Percentiles rank a stretch among this genome's conserved stretches.
Evolutionary conservation across 2,888 invertebrate species (phyloP).

Genomic region (Ischnus inquisitorius): DNA sequence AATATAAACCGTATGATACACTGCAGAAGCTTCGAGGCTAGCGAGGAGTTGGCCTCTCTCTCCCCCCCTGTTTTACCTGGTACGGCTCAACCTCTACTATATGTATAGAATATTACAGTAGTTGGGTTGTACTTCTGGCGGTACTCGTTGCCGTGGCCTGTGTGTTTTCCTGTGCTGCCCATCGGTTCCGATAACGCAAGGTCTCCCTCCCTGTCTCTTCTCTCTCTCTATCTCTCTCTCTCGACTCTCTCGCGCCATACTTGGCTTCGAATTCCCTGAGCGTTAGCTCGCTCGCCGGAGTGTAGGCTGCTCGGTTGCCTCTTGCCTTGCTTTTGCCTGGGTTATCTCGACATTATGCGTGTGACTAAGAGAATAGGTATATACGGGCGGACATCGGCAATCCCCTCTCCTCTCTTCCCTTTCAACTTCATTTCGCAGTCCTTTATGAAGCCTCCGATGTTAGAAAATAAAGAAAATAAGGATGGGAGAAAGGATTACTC

Average conservation of each 20-base stretch:
- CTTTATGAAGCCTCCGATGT: conserved; percentile 37
- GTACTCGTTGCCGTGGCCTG: conserved; percentile 26
- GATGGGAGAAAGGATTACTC: conserved; percentile 64
- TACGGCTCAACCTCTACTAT: conserved; percentile 10
- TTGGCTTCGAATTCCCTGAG: conserved; percentile 70
- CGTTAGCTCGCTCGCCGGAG: conserved; percentile 36
- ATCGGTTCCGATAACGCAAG: conserved; percentile 59
- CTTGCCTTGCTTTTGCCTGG: conserved; percentile 40
- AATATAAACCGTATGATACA: conserved; percentile 33
- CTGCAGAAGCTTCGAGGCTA: conserved; percentile 57
- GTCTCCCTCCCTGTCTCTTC: conserved; percentile 50
- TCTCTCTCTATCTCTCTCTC: conserved; percentile 47
- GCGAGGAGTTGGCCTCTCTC: conserved; percentile 60
- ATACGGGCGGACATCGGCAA: conserved; percentile 54
- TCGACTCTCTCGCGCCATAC: conserved; percentile 61
- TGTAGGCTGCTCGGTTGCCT: conserved; percentile 46
- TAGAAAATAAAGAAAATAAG: conserved; percentile 18
- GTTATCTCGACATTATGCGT: conserved; percentile 61
- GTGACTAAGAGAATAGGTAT: conserved; percentile 66
- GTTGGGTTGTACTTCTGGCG: conserved; percentile 17
- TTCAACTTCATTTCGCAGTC: not conserved
- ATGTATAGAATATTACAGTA: conserved; percentile 33
- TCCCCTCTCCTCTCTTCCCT: conserved; percentile 31
- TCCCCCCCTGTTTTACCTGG: conserved; percentile 45
- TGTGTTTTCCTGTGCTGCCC: conserved; percentile 34